Evolutionary conservation across 2,797 vertebrate genomes (phyloP).

Genomic region (Acipenser ruthenus): DNA sequence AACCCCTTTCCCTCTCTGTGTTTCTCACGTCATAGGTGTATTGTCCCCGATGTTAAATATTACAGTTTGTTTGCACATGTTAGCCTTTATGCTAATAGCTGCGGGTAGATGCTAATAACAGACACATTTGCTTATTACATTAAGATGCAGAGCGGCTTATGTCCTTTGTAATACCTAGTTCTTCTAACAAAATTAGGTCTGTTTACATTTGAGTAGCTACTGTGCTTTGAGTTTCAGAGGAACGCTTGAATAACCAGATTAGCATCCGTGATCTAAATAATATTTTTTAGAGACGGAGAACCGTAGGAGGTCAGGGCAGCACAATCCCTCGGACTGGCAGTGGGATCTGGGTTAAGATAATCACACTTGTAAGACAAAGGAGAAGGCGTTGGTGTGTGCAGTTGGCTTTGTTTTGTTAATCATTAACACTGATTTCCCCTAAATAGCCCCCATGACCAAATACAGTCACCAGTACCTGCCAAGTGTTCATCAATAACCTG

Average conservation of each 20-base stretch:
- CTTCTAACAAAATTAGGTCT: constrained; percentile 17
- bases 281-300: background rate
- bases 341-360: too few species aligned
- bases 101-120: constrained; percentile 26
- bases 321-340: too few species aligned
- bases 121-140: constrained; percentile 28
- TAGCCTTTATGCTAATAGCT: constrained; percentile 12
- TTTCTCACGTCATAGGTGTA: too few species aligned
- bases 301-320: background rate
- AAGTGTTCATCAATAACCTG: too few species aligned
- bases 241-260: background rate
- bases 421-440: too few species aligned
- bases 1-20: too few species aligned
- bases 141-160: constrained; percentile 16
- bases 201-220: constrained; percentile 12
- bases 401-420: too few species aligned
- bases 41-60: too few species aligned
- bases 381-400: too few species aligned
- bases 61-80: background rate
- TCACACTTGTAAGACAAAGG: too few species aligned
- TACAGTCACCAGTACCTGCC: too few species aligned
- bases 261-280: background rate
- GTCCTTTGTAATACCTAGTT: constrained; percentile 15
- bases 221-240: background rate
- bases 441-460: too few species aligned